Conservation (phyloP, 2,888 invertebrate species). For the Nomada fabriciana region DNA sequence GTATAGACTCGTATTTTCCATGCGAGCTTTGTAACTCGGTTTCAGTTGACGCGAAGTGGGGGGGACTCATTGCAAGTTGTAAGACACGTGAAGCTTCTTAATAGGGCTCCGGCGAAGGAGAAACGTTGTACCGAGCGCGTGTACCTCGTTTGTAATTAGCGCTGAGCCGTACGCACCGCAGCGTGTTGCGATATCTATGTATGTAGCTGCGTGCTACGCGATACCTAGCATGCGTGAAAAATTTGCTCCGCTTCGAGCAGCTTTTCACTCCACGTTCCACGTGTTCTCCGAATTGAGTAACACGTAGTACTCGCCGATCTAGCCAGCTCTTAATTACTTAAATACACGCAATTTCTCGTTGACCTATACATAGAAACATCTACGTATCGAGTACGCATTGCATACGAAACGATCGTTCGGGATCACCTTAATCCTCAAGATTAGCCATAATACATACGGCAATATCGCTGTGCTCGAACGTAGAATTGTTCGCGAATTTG, state of each 20-base stretch:
- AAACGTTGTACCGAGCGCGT: conserved; percentile 40
- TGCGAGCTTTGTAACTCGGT: conserved; percentile 30
- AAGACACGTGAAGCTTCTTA: conserved; percentile 39
- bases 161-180: conserved; percentile 17
- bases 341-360: too few species aligned
- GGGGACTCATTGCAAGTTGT: conserved; percentile 1
- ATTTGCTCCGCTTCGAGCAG: conserved; percentile 18
- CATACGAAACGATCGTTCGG: too few species aligned
- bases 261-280: not conserved
- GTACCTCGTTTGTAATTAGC: conserved; percentile 58
- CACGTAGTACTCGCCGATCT: too few species aligned
- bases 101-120: conserved; percentile 40
- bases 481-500: too few species aligned
- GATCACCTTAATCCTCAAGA: too few species aligned
- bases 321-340: not conserved
- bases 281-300: not conserved
- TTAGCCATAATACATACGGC: not conserved
- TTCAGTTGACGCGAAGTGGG: not conserved
- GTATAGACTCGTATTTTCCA: too few species aligned
- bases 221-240: conserved; percentile 33
- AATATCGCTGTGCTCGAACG: conserved; percentile 18
- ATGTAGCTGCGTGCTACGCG: conserved; percentile 34
- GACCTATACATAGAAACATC: too few species aligned
- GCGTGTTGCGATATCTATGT: conserved; percentile 33
- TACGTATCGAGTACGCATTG: too few species aligned